A percentile compares a stretch with the other conserved stretches of the same genome.
Evolutionary conservation across 2,797 vertebrate species (phyloP).

Genomic region (Pangasius sanitwongsei): DNA sequence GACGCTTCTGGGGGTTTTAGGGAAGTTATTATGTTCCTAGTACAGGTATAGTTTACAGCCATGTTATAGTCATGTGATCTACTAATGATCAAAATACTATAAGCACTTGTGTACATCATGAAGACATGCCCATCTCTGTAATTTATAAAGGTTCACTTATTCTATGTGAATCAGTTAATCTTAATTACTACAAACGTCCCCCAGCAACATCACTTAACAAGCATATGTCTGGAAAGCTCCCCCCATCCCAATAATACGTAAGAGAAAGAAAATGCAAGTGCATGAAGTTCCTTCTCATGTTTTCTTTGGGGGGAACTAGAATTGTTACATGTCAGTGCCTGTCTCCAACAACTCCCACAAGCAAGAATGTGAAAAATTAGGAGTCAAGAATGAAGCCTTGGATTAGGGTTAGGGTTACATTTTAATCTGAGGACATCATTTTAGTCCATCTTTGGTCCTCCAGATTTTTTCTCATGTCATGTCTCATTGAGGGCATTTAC

Average conservation of each 20-base stretch:
- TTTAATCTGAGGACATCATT: neutral
- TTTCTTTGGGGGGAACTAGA: neutral
- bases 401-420: neutral
- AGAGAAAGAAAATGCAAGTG: neutral
- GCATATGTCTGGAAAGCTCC: neutral
- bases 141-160: neutral
- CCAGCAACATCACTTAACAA: neutral
- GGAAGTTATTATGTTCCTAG: neutral
- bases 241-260: neutral
- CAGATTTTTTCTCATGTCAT: neutral
- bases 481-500: neutral
- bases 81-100: neutral
- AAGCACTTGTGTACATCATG: neutral
- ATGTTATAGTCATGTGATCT: neutral
- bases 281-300: neutral
- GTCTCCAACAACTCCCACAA: neutral
- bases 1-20: too few species aligned
- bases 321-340: neutral
- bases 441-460: neutral
- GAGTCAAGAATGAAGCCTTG: neutral
- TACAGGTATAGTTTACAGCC: neutral
- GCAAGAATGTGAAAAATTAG: neutral
- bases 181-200: neutral
- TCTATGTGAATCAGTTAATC: too few species aligned
- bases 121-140: neutral